Conservation (phyloP, 1,140 invertebrate species). For the Lepeophtheirus salmonis region DNA sequence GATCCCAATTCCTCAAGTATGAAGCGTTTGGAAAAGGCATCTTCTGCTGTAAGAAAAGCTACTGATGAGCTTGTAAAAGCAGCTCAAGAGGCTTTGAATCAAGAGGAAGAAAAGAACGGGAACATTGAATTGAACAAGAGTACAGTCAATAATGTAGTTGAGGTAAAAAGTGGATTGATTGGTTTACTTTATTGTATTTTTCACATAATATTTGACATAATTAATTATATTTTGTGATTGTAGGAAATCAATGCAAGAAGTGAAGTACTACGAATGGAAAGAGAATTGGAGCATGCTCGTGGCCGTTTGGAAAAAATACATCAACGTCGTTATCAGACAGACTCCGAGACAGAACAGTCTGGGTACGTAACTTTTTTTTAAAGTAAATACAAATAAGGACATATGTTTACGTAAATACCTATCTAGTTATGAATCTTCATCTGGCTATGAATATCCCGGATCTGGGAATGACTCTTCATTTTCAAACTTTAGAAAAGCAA, state of each 20-base stretch:
- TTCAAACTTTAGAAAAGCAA: neutral
- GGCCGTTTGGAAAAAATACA: constrained; percentile 42
- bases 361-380: constrained; percentile 9
- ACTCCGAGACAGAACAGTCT: constrained; percentile 18
- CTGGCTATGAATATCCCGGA: neutral
- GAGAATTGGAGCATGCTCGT: constrained; percentile 75
- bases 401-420: neutral
- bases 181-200: too few species aligned
- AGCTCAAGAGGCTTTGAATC: constrained; percentile 69
- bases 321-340: constrained; percentile 11
- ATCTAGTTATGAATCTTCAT: neutral
- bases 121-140: constrained; percentile 14
- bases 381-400: neutral
- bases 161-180: constrained; percentile 2
- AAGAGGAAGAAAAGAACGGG: constrained; percentile 51
- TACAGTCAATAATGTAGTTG: constrained; percentile 7
- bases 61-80: constrained; percentile 89
- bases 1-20: constrained; percentile 84
- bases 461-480: neutral
- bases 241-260: constrained; percentile 71
- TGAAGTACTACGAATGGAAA: constrained; percentile 75
- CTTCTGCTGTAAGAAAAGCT: constrained; percentile 89
- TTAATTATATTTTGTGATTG: constrained; percentile 47
- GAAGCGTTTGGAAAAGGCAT: constrained; percentile 53
- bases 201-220: constrained; percentile 77